Percentiles rank a stretch among this genome's conserved stretches.
Conservation (phyloP, 1,140 invertebrate species). For the Matsumurasca onukii region DNA sequence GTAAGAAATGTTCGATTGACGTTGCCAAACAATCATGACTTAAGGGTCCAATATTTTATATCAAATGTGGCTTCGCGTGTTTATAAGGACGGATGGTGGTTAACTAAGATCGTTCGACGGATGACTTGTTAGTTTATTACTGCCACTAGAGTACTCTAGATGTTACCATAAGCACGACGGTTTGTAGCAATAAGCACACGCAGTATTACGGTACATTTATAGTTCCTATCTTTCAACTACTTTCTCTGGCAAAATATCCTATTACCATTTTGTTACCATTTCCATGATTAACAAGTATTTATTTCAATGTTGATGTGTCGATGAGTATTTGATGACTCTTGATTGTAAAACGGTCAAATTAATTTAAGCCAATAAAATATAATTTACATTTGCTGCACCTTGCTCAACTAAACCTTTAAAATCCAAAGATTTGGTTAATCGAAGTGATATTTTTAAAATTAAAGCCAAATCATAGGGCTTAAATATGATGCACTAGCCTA, state of each 20-base stretch:
- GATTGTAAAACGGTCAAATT: too few relatives aligned
- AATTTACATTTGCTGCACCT: too few relatives aligned
- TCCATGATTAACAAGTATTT: too few relatives aligned
- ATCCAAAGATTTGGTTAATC: too few relatives aligned
- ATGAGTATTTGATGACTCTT: too few relatives aligned
- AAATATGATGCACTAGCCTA: too few relatives aligned
- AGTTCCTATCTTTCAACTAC: conserved; percentile 11
- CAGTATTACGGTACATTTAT: conserved; percentile 20
- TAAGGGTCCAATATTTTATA: conserved; percentile 23
- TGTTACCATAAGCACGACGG: conserved; percentile 15
- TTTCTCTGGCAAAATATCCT: conserved; percentile 4
- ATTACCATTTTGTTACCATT: too few relatives aligned
- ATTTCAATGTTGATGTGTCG: conserved; percentile 1
- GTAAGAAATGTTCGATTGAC: too few relatives aligned
- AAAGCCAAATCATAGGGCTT: too few relatives aligned
- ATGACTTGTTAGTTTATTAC: not conserved
- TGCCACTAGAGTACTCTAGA: conserved; percentile 16
- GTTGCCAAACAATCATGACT: conserved; percentile 25
- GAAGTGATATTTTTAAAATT: too few relatives aligned
- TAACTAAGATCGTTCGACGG: not conserved
- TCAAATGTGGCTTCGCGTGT: conserved; percentile 12
- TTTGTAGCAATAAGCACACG: conserved; percentile 13
- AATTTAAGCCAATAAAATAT: too few relatives aligned
- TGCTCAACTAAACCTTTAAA: too few relatives aligned
- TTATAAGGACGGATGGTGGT: not conserved